Percentiles rank a stretch among this genome's conserved stretches.
Conservation (phyloP, 2,113 vertebrate genomes). For the Scartelaos histophorus region DNA sequence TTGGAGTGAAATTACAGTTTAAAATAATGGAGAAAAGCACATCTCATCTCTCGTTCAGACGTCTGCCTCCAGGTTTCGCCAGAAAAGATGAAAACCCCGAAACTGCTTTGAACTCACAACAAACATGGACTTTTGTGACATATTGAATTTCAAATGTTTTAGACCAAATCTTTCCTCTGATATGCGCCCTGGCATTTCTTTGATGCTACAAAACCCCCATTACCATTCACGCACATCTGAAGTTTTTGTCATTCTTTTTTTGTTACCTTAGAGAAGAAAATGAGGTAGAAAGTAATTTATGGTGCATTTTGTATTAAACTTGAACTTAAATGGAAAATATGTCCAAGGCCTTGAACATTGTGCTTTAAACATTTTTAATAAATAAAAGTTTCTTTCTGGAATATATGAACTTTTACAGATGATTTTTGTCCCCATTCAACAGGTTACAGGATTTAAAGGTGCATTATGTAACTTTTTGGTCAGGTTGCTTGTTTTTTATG, state of each 20-base stretch:
- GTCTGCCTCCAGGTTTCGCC: conserved; percentile 39
- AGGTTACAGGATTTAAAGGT: not conserved
- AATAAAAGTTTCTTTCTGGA: not conserved
- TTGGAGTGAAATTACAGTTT: conserved; percentile 41
- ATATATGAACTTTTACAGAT: too few species aligned
- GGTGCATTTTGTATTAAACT: too few species aligned
- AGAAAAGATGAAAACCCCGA: conserved; percentile 38
- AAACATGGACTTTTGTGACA: conserved; percentile 18
- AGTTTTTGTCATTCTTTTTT: too few species aligned
- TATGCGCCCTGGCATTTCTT: conserved; percentile 15
- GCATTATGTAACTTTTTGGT: not conserved
- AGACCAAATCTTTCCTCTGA: conserved; percentile 8
- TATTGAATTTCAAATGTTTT: conserved; percentile 14
- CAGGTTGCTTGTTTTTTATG: too few species aligned
- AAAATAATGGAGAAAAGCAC: conserved; percentile 42
- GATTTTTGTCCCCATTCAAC: not conserved
- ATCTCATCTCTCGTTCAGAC: conserved; percentile 40
- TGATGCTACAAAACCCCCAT: conserved; percentile 11
- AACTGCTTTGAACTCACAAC: conserved; percentile 32
- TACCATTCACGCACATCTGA: not conserved
- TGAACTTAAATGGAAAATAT: not conserved
- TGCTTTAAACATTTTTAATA: not conserved
- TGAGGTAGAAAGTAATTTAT: too few species aligned
- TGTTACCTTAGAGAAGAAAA: too few species aligned
- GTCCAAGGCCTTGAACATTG: not conserved